Conservation (phyloP, 2,888 invertebrate genomes). For the Entomobrya multifasciata region DNA sequence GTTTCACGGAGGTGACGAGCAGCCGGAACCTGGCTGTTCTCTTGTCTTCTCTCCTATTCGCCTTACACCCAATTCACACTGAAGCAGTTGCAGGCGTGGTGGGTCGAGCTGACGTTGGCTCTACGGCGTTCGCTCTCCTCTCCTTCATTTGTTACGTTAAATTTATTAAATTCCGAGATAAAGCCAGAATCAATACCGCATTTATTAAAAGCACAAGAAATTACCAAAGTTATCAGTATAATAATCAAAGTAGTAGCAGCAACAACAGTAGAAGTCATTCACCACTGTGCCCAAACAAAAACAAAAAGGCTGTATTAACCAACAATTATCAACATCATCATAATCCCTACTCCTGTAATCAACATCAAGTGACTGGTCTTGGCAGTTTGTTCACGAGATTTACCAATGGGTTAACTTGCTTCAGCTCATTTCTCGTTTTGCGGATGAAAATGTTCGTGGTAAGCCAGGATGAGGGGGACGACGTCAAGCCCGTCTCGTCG, state of each 20-base stretch:
- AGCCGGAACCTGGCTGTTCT: slow-evolving; percentile 80
- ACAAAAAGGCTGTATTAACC: slow-evolving; percentile 68
- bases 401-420: slow-evolving; percentile 42
- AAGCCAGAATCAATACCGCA: slow-evolving; percentile 71
- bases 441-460: slow-evolving; percentile 66
- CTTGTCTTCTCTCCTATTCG: slow-evolving; percentile 92
- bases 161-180: slow-evolving; percentile 84
- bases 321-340: slow-evolving; percentile 50
- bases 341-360: background rate
- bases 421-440: slow-evolving; percentile 65
- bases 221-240: slow-evolving; percentile 26
- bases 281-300: slow-evolving; percentile 71
- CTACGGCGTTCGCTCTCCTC: slow-evolving; percentile 93
- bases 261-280: slow-evolving; percentile 68
- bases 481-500: slow-evolving; percentile 45
- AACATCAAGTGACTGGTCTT: slow-evolving; percentile 25
- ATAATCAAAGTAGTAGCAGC: slow-evolving; percentile 44
- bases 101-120: slow-evolving; percentile 95
- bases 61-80: slow-evolving; percentile 97
- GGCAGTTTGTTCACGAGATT: slow-evolving; percentile 55
- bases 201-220: slow-evolving; percentile 45
- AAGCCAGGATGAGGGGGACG: slow-evolving; percentile 43
- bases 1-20: slow-evolving; percentile 66
- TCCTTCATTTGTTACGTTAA: slow-evolving; percentile 92
- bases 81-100: slow-evolving; percentile 98